A percentile compares a stretch with the other conserved stretches of the same genome.
phyloP scores from a whole-genome alignment of 2,113 vertebrate species.

The Lepidiolamprologus cunningtoni region DNA sequence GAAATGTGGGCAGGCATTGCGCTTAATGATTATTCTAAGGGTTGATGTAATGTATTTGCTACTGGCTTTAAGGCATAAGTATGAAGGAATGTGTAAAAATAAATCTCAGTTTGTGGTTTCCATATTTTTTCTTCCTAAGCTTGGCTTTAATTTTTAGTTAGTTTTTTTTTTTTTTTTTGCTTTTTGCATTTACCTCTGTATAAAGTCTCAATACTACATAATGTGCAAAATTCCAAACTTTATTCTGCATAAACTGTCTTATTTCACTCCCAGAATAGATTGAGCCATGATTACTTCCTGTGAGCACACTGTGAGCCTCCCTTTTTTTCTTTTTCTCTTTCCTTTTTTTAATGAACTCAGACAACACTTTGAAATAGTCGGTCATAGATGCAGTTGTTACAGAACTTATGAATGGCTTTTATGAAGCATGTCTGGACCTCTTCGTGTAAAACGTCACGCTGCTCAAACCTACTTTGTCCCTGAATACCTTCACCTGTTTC shows the following conservation, averaged over 20 bases:
- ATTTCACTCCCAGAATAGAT: background rate
- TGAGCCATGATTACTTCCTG: constrained; percentile 12
- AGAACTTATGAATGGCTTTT: background rate
- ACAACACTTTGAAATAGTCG: background rate
- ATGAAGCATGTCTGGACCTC: background rate
- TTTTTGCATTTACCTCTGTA: background rate
- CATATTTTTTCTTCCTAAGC: background rate
- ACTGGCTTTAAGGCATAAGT: background rate
- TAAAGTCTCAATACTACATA: background rate
- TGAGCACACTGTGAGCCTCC: constrained; percentile 37
- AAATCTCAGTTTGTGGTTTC: background rate
- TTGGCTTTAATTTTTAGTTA: background rate
- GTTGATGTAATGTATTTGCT: background rate
- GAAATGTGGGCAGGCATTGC: background rate
- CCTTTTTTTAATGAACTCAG: background rate
- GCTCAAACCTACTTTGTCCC: background rate
- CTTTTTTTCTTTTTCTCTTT: background rate
- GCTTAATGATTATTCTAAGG: background rate
- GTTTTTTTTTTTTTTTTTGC: background rate
- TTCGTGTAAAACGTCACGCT: background rate
- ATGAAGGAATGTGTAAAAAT: constrained; percentile 44
- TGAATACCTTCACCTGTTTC: background rate
- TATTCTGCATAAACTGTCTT: background rate
- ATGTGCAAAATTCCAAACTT: background rate
- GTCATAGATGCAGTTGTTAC: background rate